phyloP scores from a whole-genome alignment of 2,113 vertebrate genomes.

The Protobothrops flavoviridis region DNA sequence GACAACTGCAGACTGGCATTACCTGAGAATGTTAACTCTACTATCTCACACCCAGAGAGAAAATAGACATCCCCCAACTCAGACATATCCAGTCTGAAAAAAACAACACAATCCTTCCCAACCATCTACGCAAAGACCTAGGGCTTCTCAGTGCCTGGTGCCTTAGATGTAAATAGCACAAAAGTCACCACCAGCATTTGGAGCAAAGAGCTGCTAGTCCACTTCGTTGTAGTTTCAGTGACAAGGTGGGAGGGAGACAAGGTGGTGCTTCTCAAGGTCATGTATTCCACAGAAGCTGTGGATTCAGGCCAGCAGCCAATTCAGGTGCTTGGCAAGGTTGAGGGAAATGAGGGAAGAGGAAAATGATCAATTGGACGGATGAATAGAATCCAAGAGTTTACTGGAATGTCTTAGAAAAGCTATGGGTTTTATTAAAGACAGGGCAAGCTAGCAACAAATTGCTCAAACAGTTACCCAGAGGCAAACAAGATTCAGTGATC shows the following conservation, averaged over 20 bases:
- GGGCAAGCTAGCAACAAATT: not conserved
- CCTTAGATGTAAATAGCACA: not conserved
- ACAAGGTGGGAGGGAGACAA: not conserved
- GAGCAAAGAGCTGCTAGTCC: not conserved
- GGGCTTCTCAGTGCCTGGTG: not conserved
- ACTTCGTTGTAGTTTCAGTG: not conserved
- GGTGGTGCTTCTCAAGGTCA: not conserved
- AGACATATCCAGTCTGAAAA: not conserved
- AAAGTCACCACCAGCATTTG: not conserved
- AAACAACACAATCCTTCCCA: not conserved
- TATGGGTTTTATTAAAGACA: not conserved
- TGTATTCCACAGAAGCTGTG: not conserved
- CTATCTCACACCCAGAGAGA: not conserved
- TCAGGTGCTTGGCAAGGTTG: not conserved
- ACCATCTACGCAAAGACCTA: not conserved
- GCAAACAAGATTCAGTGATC: not conserved
- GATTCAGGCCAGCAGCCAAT: not conserved
- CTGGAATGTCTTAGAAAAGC: not conserved
- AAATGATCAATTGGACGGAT: not conserved
- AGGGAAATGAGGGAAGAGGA: not conserved
- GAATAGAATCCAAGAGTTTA: not conserved
- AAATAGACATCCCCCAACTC: not conserved
- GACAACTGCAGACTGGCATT: not conserved
- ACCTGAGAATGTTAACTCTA: not conserved
- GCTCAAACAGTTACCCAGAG: not conserved